Evolutionary conservation across 2,888 invertebrate species (phyloP).

Genomic region (Diadromus collaris): DNA sequence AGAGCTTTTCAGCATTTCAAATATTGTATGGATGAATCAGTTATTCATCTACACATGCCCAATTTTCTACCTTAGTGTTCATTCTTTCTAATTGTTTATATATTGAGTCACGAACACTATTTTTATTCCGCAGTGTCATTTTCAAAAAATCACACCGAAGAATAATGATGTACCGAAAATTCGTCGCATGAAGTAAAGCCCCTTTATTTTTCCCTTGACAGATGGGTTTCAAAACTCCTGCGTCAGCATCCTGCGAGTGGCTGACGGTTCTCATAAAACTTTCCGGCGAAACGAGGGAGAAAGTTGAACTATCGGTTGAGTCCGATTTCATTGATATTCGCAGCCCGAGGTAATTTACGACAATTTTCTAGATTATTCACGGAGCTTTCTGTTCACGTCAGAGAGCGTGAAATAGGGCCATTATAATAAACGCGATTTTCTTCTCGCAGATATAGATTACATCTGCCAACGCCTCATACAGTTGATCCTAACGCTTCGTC

Average conservation of each 20-base stretch:
- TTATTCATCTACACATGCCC: no score
- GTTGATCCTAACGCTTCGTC: constrained; percentile 91
- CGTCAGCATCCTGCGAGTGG: constrained; percentile 93
- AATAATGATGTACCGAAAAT: constrained; percentile 1
- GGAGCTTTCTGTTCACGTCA: not conserved
- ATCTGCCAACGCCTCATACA: constrained; percentile 89
- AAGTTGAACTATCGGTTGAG: constrained; percentile 86
- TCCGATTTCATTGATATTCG: constrained; percentile 77
- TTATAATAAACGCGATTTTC: constrained; percentile 25
- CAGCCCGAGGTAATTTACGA: constrained; percentile 71
- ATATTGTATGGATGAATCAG: no score
- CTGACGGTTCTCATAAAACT: constrained; percentile 89
- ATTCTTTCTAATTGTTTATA: no score
- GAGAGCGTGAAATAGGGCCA: not conserved
- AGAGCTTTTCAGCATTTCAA: no score
- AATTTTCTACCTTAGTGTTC: no score
- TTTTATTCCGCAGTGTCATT: not conserved
- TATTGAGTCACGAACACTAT: not conserved
- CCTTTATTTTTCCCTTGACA: constrained; percentile 74
- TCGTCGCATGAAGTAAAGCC: not conserved
- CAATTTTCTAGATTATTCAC: constrained; percentile 38
- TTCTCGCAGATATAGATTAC: constrained; percentile 84
- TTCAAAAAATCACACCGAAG: not conserved
- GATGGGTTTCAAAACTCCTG: constrained; percentile 90
- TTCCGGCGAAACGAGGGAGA: constrained; percentile 88